phyloP scores from a whole-genome alignment of 2,113 vertebrate genomes.

The Scartelaos histophorus region DNA sequence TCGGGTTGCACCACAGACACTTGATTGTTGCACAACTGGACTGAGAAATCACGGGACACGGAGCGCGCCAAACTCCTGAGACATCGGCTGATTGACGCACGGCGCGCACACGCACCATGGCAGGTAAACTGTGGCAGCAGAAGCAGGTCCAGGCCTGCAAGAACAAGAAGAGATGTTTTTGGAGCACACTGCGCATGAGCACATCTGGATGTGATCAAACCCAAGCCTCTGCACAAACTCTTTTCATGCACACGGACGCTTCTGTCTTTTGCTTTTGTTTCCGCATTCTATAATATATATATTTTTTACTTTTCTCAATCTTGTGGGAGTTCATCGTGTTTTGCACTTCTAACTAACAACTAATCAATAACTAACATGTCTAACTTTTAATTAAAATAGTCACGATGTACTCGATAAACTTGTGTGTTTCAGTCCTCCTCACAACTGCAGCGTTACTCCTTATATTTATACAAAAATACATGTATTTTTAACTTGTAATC shows the following conservation, averaged over 20 bases:
- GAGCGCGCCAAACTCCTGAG: background rate
- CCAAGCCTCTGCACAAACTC: background rate
- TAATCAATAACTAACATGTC: background rate
- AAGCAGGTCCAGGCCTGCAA: too few relatives aligned
- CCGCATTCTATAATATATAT: background rate
- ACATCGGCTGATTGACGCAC: too few relatives aligned
- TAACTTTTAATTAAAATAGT: background rate
- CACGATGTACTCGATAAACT: too few relatives aligned
- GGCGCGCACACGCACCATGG: conserved; percentile 8
- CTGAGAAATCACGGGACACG: background rate
- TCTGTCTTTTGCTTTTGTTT: background rate
- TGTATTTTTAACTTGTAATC: too few relatives aligned
- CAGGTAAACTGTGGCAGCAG: background rate
- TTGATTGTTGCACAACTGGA: conserved; percentile 23
- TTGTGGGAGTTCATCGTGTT: background rate
- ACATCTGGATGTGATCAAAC: background rate
- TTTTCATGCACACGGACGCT: background rate
- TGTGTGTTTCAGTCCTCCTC: too few relatives aligned
- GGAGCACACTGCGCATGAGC: background rate
- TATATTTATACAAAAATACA: too few relatives aligned
- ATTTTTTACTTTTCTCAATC: background rate
- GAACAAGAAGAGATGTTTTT: background rate
- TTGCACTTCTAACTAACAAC: background rate
- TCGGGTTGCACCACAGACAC: conserved; percentile 15
- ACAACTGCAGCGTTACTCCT: too few relatives aligned